These are phyloP conservation scores for Eupithecia inturbata DNA, from an alignment of 2,888 invertebrate species.

Conservation along the genomic window DNA sequence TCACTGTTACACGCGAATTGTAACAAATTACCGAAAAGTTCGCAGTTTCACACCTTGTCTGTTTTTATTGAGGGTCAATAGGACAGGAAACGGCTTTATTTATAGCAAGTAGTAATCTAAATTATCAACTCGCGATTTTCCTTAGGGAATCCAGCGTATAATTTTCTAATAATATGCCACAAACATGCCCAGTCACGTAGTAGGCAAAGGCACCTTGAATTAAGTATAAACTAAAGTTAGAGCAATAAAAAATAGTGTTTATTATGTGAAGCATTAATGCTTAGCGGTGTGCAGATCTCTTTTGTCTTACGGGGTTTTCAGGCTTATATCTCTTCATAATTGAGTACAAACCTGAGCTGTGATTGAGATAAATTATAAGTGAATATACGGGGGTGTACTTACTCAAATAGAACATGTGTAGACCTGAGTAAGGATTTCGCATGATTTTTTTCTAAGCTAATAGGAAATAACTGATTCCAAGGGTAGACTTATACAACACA, in stretches of 20 bases:
- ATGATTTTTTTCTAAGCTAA: not conserved
- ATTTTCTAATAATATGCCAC: slow-evolving; percentile 8
- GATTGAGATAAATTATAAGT: not conserved
- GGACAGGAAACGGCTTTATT: slow-evolving; percentile 18
- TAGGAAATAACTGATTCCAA: not conserved
- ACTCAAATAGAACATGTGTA: too few relatives aligned
- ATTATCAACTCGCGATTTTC: slow-evolving; percentile 28
- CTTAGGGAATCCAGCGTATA: slow-evolving; percentile 22
- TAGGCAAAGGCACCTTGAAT: slow-evolving; percentile 12
- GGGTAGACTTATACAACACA: not conserved
- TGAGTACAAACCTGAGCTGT: not conserved
- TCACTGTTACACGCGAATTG: slow-evolving; percentile 17
- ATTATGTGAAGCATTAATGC: not conserved
- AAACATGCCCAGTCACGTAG: slow-evolving; percentile 16
- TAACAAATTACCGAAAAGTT: slow-evolving; percentile 21
- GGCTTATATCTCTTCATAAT: not conserved
- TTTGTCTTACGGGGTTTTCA: too few relatives aligned
- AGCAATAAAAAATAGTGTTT: not conserved
- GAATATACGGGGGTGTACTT: too few relatives aligned
- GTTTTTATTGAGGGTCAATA: slow-evolving; percentile 22
- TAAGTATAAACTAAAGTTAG: not conserved
- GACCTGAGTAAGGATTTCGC: not conserved
- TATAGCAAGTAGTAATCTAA: slow-evolving; percentile 20
- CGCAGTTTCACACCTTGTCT: not conserved
- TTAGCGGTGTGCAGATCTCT: not conserved